A percentile compares a stretch with the other conserved stretches of the same genome.
Conservation (phyloP, 2,888 invertebrate genomes). For the Norana najaformis region DNA sequence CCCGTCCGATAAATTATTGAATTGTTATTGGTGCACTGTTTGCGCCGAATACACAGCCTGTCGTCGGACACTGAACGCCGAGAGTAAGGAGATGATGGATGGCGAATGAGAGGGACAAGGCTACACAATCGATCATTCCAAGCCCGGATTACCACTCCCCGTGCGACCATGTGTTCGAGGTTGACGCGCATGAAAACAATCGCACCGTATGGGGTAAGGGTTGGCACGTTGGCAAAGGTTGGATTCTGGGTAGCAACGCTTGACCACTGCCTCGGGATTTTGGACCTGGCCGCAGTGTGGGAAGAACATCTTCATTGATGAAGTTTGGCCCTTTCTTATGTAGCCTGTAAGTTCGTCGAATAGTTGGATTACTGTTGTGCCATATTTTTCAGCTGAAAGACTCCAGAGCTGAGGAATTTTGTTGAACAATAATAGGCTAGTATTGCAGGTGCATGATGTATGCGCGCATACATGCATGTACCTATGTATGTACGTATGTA, state of each 20-base stretch:
- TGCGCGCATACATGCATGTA: no score
- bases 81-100: constrained; percentile 4
- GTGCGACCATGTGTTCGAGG: not conserved
- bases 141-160: not conserved
- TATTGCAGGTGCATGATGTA: no score
- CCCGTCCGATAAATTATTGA: not conserved
- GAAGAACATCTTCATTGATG: no score
- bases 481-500: not conserved
- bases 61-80: not conserved
- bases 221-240: not conserved
- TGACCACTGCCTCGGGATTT: not conserved
- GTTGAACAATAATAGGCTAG: no score
- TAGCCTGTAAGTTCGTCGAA: not conserved
- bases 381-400: not conserved
- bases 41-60: not conserved
- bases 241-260: not conserved
- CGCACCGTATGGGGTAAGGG: not conserved
- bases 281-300: no score
- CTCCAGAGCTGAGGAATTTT: not conserved
- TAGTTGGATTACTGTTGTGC: not conserved
- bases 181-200: not conserved
- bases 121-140: not conserved
- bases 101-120: not conserved
- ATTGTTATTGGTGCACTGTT: constrained; percentile 13
- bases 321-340: not conserved